Evolutionary conservation across 2,797 vertebrate genomes (phyloP).

Genomic region (Trachops cirrhosus): DNA sequence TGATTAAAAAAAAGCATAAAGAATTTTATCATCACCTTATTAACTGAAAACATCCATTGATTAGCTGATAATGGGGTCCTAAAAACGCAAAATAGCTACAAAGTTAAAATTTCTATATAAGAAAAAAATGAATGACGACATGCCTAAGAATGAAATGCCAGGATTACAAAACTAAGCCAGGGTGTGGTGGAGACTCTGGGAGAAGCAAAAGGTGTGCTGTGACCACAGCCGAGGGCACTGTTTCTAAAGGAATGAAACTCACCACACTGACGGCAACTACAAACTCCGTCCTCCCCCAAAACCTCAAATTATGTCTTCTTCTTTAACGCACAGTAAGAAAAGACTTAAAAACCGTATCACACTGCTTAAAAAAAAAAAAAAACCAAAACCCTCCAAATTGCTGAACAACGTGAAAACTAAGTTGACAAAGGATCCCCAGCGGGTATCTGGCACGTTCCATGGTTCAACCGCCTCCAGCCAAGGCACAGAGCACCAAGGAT

Average conservation of each 20-base stretch:
- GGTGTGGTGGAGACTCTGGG: background rate
- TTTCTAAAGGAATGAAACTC: background rate
- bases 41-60: background rate
- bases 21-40: background rate
- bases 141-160: background rate
- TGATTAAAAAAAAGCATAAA: background rate
- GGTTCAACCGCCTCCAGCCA: background rate
- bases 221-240: background rate
- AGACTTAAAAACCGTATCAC: background rate
- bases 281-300: background rate
- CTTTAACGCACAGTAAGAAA: background rate
- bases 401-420: background rate
- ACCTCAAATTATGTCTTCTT: background rate
- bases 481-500: fast-evolving
- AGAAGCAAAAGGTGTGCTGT: background rate
- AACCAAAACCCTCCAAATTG: background rate
- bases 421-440: too few relatives aligned
- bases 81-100: background rate
- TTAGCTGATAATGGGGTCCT: background rate
- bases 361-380: background rate
- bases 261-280: background rate
- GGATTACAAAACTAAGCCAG: background rate
- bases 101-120: background rate
- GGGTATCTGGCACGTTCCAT: background rate
- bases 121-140: background rate